Base-by-base conservation (phyloP, 2,888 invertebrate species). In the Cloeon dipterum region DNA sequence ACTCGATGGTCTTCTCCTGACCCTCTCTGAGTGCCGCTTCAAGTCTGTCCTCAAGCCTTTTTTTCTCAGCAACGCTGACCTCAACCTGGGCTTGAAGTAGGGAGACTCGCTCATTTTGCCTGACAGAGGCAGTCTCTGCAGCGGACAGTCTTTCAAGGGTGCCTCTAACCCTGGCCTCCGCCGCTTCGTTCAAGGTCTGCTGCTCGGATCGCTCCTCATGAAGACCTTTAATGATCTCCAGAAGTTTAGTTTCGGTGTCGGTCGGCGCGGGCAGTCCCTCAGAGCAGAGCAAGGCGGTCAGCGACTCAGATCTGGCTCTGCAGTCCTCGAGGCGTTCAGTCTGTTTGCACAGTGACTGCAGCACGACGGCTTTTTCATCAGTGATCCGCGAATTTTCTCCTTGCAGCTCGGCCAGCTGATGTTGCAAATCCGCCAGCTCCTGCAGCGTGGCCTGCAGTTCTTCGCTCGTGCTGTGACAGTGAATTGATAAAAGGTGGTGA, bases 361-460 rank as follows among this genome's bases (percentile, higher is more conserved):
- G 66, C 46, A 91, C 66, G 33, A 89, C 76, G 46, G 75, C 74
- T 53, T 89, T 88, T 59, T 93, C 91, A 46, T 88, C 86, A 5
- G 74, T 69, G 21, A 91, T 63, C 39, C 81, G 68, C 42, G 85
- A 82, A 57, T 88, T 88, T 53, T 88, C 86, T 4, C 76, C 69
- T 53, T 85, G 85, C 3, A 88, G 66, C 51, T 88, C 86, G 16
- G 74, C 74, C 42, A 89, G 62, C 56, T 85, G 83, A 5, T 77
- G 67, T 57, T 91, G 88, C 26, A 91, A 61, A 55, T 91, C 89
- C 8, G 85, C 77, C 42, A 89, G 60, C 58, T 93, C 91, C 47
- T 89, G 89, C 34, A 93, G 62, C 0, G 91, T 93, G 1, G 91
- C 91, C 59, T 91, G 89, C 4, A 88, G 62, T 56, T 88, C 88